These are phyloP conservation scores for Heterodera schachtii DNA, from an alignment of 1,140 invertebrate genomes.

Conservation along the genomic window DNA sequence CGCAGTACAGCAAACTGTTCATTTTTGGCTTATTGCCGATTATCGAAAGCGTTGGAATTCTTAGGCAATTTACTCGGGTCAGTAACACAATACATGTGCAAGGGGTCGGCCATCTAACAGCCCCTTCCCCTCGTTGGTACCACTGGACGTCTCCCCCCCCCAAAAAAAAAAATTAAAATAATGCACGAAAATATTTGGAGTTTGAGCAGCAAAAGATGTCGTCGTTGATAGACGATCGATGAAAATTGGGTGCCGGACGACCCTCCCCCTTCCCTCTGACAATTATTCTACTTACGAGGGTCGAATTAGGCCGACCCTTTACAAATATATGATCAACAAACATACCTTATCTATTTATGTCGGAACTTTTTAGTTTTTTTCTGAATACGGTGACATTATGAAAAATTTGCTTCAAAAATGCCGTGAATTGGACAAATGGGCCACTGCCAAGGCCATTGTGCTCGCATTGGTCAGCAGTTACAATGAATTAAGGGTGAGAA, in stretches of 20 bases:
- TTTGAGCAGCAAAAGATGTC: no score
- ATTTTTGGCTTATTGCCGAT: constrained; percentile 95
- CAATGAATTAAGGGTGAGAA: constrained; percentile 36
- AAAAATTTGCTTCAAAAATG: constrained; percentile 94
- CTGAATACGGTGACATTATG: constrained; percentile 99
- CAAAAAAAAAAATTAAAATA: no score
- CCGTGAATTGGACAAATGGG: constrained; percentile 93
- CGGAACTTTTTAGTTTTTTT: constrained; percentile 77
- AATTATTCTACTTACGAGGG: no score
- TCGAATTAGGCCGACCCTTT: no score
- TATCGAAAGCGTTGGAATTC: constrained; percentile 86
- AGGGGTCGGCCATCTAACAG: no score
- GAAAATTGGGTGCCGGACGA: no score
- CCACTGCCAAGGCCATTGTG: constrained; percentile 88
- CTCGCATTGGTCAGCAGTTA: constrained; percentile 63
- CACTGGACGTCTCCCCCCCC: no score
- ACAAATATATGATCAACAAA: no score
- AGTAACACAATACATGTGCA: constrained; percentile 28
- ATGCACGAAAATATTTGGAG: no score
- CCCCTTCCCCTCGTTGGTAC: no score
- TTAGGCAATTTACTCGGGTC: constrained; percentile 95
- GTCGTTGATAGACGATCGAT: no score
- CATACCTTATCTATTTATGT: constrained; percentile 1
- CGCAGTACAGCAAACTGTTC: constrained; percentile 94
- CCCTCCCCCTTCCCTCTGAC: no score